A percentile compares a stretch with the other conserved stretches of the same genome.
Conservation (phyloP, 2,888 invertebrate genomes). For the Ypsolopha sequella region DNA sequence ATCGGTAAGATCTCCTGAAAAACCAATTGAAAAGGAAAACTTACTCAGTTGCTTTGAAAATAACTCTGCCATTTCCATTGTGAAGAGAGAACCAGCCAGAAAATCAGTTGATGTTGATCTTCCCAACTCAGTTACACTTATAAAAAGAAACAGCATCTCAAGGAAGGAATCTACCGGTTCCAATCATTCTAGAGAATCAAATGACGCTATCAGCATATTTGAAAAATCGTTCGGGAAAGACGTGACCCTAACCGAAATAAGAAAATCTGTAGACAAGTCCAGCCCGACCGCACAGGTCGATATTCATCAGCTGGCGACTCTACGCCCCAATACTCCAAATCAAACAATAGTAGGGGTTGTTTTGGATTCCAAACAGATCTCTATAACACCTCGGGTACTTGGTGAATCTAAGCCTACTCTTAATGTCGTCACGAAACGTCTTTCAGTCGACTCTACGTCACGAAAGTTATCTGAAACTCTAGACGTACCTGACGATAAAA, state of each 20-base stretch:
- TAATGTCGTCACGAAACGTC: constrained; percentile 37
- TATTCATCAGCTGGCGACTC: constrained; percentile 48
- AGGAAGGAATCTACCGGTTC: constrained; percentile 63
- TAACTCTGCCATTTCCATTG: constrained; percentile 64
- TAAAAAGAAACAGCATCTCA: constrained; percentile 57
- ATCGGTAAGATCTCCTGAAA: constrained; percentile 53
- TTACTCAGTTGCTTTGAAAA: constrained; percentile 64
- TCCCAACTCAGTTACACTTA: constrained; percentile 59
- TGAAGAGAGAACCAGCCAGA: constrained; percentile 58
- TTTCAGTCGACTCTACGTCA: constrained; percentile 40
- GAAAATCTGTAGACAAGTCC: constrained; percentile 56
- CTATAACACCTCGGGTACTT: constrained; percentile 44
- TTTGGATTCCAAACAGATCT: constrained; percentile 53
- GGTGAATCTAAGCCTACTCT: constrained; percentile 27
- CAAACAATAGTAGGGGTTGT: constrained; percentile 32
- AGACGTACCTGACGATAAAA: constrained; percentile 37
- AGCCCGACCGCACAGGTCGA: constrained; percentile 34
- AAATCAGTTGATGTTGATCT: constrained; percentile 60
- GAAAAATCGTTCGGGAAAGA: constrained; percentile 63
- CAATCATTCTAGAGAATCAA: constrained; percentile 52
- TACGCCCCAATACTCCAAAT: constrained; percentile 40
- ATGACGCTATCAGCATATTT: constrained; percentile 60
- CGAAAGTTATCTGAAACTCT: constrained; percentile 45
- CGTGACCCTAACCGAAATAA: constrained; percentile 60
- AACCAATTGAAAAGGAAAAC: constrained; percentile 55